These are phyloP conservation scores for Brevimyrus niger DNA, from an alignment of 2,113 vertebrate species.

Conservation along the genomic window DNA sequence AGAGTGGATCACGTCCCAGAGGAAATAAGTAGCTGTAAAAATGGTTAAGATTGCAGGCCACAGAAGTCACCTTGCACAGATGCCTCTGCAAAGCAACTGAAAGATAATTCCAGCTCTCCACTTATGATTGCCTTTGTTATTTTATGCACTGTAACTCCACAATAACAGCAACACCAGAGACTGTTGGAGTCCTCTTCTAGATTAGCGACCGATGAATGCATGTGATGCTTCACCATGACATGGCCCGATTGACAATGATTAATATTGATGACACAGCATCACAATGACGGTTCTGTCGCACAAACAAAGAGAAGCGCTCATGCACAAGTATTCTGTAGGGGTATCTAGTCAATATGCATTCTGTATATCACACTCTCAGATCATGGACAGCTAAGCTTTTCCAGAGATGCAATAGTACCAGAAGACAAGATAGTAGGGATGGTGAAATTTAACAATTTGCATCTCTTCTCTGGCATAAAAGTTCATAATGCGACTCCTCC, in stretches of 20 bases:
- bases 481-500: neutral
- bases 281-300: neutral
- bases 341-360: neutral
- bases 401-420: neutral
- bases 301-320: neutral
- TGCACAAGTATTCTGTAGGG: neutral
- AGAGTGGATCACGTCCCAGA: neutral
- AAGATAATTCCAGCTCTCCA: neutral
- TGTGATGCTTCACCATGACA: neutral
- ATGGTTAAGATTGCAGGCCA: neutral
- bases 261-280: neutral
- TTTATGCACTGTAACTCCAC: neutral
- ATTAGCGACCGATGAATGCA: neutral
- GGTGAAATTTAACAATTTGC: neutral
- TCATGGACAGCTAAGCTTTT: neutral
- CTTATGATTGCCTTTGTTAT: neutral
- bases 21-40: neutral
- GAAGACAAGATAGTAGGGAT: neutral
- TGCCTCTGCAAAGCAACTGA: neutral
- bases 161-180: neutral
- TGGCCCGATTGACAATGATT: neutral
- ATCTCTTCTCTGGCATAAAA: neutral
- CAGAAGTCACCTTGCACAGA: neutral
- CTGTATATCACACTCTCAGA: neutral
- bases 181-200: neutral